Percentiles rank a stretch among this genome's conserved stretches.
Evolutionary conservation across 2,797 vertebrate genomes (phyloP).

Genomic region (Botia almorhae): DNA sequence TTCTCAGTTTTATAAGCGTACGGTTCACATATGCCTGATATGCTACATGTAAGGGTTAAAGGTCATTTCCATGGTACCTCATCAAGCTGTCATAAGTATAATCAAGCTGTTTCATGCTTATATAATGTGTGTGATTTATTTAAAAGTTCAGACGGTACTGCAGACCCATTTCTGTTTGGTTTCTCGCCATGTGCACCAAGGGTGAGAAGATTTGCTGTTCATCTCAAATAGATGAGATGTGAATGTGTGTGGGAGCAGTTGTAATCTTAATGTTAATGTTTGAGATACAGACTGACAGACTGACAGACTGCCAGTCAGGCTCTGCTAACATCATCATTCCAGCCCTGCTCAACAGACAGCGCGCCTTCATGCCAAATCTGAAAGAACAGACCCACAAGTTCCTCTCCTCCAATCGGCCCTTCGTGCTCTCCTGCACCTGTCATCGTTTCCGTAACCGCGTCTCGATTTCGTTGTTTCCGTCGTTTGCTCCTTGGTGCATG

Average conservation of each 20-base stretch:
- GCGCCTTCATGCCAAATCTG: conserved; percentile 14
- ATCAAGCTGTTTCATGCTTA: not conserved
- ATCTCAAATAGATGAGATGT: conserved; percentile 12
- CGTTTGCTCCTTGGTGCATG: conserved; percentile 67
- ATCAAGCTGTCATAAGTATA: not conserved
- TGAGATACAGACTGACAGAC: conserved; percentile 8
- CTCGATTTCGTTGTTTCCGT: conserved; percentile 58
- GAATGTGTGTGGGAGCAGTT: conserved; percentile 29
- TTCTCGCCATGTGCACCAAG: not conserved
- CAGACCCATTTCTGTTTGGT: not conserved
- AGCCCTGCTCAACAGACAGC: conserved; percentile 18
- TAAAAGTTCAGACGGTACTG: not conserved
- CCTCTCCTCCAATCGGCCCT: not conserved
- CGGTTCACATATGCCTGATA: not conserved
- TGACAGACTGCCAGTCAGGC: conserved; percentile 11
- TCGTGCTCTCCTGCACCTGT: not conserved
- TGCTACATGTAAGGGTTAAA: not conserved
- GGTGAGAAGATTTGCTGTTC: not conserved
- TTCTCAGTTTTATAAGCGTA: not conserved
- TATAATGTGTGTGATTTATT: too few species aligned
- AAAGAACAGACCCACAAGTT: conserved; percentile 14
- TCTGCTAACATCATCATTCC: conserved; percentile 14
- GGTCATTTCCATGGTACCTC: not conserved
- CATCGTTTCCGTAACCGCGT: conserved; percentile 24
- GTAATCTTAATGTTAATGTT: conserved; percentile 29